Percentiles rank a stretch among this genome's conserved stretches.
These are phyloP conservation scores for Cassiopea xamachana DNA, from an alignment of 30 jellyfish, hydroid and myxozoan genomes.

Conservation along the genomic window DNA sequence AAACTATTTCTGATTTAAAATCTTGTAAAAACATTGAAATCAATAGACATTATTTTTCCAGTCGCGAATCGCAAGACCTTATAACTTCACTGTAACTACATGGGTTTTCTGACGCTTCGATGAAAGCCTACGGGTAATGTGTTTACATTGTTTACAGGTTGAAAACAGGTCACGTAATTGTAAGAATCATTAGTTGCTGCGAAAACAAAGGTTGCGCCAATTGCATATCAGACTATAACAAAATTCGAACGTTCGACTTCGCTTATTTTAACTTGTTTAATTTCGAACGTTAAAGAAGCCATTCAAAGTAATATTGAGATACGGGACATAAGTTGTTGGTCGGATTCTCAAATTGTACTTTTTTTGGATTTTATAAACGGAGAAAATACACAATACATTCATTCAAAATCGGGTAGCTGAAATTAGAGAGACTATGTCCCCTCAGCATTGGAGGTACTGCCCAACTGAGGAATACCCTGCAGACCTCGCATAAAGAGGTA, in stretches of 20 bases:
- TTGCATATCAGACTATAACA: no score
- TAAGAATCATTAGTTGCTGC: no score
- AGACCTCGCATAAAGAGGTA: no score
- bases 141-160: no score
- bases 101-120: neutral
- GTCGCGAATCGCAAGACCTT: no score
- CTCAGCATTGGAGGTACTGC: neutral
- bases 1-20: neutral
- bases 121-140: neutral
- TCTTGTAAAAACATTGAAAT: no score
- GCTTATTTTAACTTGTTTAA: no score
- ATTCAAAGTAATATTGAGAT: neutral
- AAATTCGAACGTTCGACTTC: no score
- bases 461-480: no score
- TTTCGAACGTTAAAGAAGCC: neutral
- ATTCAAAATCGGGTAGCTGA: slow-evolving; percentile 1
- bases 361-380: neutral
- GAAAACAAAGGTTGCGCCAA: no score
- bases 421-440: neutral
- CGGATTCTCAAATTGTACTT: neutral
- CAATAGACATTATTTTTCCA: no score
- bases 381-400: neutral
- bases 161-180: no score
- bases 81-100: neutral
- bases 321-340: neutral